phyloP scores from a whole-genome alignment of 2,888 invertebrate genomes.

The Geotrupes spiniger region DNA sequence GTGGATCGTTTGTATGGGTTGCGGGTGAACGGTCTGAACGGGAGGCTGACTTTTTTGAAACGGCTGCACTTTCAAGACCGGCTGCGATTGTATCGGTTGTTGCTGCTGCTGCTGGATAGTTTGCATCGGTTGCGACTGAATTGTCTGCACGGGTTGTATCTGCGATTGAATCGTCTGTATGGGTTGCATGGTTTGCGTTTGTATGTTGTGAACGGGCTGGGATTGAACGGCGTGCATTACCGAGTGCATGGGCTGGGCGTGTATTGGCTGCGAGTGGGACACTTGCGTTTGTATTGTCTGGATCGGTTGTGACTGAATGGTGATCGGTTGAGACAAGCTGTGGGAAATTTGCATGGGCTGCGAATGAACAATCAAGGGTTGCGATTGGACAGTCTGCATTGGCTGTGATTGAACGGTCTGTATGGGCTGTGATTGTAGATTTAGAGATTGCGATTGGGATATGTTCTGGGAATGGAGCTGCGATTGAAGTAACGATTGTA shows the following conservation, averaged over 20 bases:
- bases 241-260: slow-evolving; percentile 19
- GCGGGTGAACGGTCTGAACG: slow-evolving; percentile 47
- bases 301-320: slow-evolving; percentile 26
- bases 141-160: slow-evolving; percentile 3
- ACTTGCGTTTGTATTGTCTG: too few species aligned
- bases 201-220: slow-evolving; percentile 26
- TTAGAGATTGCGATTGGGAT: slow-evolving; percentile 13
- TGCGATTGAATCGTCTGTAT: slow-evolving; percentile 8
- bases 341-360: slow-evolving; percentile 18
- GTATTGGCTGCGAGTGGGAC: slow-evolving; percentile 14
- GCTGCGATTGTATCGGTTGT: slow-evolving; percentile 21
- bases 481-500: slow-evolving; percentile 26
- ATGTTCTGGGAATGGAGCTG: slow-evolving; percentile 23
- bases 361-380: slow-evolving; percentile 33
- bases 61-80: slow-evolving; percentile 40
- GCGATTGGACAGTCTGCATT: slow-evolving; percentile 38
- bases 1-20: slow-evolving; percentile 39
- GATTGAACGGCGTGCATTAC: slow-evolving; percentile 20
- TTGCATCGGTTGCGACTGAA: slow-evolving; percentile 24
- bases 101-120: slow-evolving; percentile 30
- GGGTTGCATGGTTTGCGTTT: slow-evolving; percentile 9
- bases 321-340: slow-evolving; percentile 22
- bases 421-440: slow-evolving; percentile 17
- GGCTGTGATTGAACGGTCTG: slow-evolving; percentile 22
- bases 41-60: slow-evolving; percentile 48